phyloP scores from a whole-genome alignment of 92 coral and sea anemone genomes.

The Siderastrea radians region DNA sequence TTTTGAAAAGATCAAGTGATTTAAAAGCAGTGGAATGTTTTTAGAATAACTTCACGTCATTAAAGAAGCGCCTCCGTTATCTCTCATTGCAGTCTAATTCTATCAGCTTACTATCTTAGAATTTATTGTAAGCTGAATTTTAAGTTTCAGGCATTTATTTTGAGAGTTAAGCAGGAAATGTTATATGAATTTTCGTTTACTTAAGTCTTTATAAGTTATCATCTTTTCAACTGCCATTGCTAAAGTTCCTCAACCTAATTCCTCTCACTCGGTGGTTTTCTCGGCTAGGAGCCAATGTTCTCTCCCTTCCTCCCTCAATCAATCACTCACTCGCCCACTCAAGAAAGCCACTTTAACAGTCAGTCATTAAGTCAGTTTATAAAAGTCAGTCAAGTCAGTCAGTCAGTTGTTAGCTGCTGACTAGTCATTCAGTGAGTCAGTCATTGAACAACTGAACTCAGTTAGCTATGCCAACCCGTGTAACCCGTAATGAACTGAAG shows the following conservation, averaged over 20 bases:
- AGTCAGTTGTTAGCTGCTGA: neutral
- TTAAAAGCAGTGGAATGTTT: neutral
- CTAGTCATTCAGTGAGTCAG: neutral
- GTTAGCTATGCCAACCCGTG: too few relatives aligned
- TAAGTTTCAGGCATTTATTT: neutral
- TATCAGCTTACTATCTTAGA: neutral
- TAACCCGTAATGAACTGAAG: too few relatives aligned
- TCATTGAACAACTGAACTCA: too few relatives aligned
- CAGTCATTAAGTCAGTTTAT: neutral
- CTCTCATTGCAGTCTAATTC: neutral
- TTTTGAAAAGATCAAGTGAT: neutral
- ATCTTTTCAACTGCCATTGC: too few relatives aligned
- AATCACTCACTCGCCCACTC: neutral
- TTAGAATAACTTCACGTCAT: neutral
- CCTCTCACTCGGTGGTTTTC: neutral
- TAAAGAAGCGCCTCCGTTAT: neutral
- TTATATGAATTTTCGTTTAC: neutral
- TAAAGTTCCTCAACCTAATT: too few relatives aligned
- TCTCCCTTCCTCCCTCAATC: neutral
- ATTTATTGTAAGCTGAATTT: neutral
- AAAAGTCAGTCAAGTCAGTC: neutral
- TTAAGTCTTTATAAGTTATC: neutral
- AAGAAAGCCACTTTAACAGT: neutral
- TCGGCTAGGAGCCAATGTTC: neutral
- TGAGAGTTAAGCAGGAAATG: conserved; percentile 1